Conservation (phyloP, 23 tunicate species). For the Pegea sp. region DNA sequence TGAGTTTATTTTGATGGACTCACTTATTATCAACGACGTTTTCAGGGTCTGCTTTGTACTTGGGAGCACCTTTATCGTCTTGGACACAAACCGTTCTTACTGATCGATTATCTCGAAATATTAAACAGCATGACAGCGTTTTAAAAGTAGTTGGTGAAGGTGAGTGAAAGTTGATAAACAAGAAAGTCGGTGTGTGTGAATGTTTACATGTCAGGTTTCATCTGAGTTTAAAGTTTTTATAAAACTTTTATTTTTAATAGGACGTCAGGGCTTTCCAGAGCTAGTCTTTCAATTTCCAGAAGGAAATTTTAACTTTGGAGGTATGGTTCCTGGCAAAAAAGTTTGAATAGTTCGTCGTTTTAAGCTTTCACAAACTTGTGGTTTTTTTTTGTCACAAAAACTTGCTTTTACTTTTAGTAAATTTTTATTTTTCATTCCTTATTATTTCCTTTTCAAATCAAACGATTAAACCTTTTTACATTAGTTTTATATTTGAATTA, state of each 20-base stretch:
- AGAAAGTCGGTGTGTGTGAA: neutral
- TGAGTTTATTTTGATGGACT: constrained; percentile 27
- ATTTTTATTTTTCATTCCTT: too few species aligned
- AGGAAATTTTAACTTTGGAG: constrained; percentile 98
- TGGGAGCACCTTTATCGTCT: constrained; percentile 91
- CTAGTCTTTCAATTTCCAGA: constrained; percentile 97
- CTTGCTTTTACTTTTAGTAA: too few species aligned
- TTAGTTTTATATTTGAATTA: too few species aligned
- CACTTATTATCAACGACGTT: neutral
- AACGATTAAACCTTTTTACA: too few species aligned
- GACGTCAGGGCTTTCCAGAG: constrained; percentile 89
- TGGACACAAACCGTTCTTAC: constrained; percentile 97
- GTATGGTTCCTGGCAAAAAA: constrained; percentile 90
- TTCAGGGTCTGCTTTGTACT: constrained; percentile 62
- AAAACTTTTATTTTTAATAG: constrained; percentile 13
- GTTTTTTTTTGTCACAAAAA: too few species aligned
- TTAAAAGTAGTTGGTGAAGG: constrained; percentile 81
- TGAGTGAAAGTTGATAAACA: constrained; percentile 4
- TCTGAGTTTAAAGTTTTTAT: neutral
- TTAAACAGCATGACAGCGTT: constrained; percentile 75
- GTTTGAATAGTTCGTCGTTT: too few species aligned
- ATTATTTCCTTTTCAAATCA: too few species aligned
- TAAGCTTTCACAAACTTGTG: too few species aligned
- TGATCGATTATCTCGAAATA: constrained; percentile 61
- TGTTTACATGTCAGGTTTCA: too few species aligned